Percentiles rank a stretch among this genome's conserved stretches.
Conservation (phyloP, 2,888 invertebrate species). For the Odontothrips loti region DNA sequence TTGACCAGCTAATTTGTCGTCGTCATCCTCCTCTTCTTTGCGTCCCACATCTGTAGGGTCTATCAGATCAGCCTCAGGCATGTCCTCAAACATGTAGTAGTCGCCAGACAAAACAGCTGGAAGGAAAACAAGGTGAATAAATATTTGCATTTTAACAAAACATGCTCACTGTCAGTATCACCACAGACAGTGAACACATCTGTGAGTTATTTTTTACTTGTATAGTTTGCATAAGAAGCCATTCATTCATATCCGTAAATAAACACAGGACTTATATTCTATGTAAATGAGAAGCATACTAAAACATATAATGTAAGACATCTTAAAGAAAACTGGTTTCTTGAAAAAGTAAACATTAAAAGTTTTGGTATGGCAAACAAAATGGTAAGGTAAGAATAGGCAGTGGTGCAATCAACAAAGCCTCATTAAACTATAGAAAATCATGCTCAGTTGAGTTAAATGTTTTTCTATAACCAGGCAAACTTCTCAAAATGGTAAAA, state of each 20-base stretch:
- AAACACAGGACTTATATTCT: constrained; percentile 29
- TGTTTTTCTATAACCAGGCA: neutral
- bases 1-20: constrained; percentile 46
- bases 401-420: neutral
- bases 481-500: neutral
- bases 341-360: constrained; percentile 32
- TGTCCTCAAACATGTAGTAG: constrained; percentile 98
- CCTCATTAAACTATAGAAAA: neutral
- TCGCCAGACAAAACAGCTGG: constrained; percentile 96
- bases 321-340: neutral
- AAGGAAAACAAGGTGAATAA: constrained; percentile 37
- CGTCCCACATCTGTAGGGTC: neutral
- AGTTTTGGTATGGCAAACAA: constrained; percentile 37
- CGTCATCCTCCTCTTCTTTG: constrained; percentile 54
- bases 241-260: constrained; percentile 27
- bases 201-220: neutral
- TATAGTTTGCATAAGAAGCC: neutral
- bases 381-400: constrained; percentile 33
- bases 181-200: too few relatives aligned
- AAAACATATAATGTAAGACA: too few relatives aligned
- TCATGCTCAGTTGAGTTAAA: neutral
- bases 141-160: neutral
- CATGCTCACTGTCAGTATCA: too few relatives aligned
- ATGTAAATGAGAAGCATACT: too few relatives aligned
- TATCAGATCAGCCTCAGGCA: constrained; percentile 57